These are phyloP conservation scores for Drosophila pseudoobscura DNA, from an alignment of 1,140 invertebrate species.

Conservation along the genomic window DNA sequence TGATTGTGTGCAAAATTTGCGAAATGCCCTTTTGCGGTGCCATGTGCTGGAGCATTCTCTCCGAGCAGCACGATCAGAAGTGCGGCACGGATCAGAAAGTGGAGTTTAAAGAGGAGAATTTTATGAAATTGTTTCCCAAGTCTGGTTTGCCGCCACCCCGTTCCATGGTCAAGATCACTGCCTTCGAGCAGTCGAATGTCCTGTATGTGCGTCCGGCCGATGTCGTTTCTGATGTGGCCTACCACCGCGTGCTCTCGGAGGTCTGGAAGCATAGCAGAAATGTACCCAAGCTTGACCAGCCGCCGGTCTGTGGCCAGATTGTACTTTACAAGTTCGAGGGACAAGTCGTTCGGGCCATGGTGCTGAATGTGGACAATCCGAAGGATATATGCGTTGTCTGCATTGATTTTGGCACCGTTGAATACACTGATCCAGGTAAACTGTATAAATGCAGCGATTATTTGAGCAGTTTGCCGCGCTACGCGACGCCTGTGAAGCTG, in stretches of 20 bases:
- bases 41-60: slow-evolving; percentile 33
- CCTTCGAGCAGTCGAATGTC: slow-evolving; percentile 67
- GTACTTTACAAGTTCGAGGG: slow-evolving; percentile 54
- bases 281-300: slow-evolving; percentile 17
- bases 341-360: slow-evolving; percentile 58
- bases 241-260: slow-evolving; percentile 45
- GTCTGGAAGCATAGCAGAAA: slow-evolving; percentile 29
- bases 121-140: neutral
- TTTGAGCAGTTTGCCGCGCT: slow-evolving; percentile 40
- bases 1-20: slow-evolving; percentile 44
- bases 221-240: slow-evolving; percentile 39
- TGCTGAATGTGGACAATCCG: slow-evolving; percentile 53
- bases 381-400: slow-evolving; percentile 59
- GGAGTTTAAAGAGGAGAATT: neutral
- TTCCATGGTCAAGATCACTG: slow-evolving; percentile 57
- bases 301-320: slow-evolving; percentile 59
- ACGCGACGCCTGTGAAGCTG: slow-evolving; percentile 61
- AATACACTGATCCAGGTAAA: slow-evolving; percentile 37
- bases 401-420: slow-evolving; percentile 73
- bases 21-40: slow-evolving; percentile 52
- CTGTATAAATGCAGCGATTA: slow-evolving; percentile 51
- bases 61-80: slow-evolving; percentile 19
- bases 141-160: slow-evolving; percentile 43
- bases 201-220: slow-evolving; percentile 64
- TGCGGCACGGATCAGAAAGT: slow-evolving; percentile 25